Evolutionary conservation across 2,113 vertebrate species (phyloP).

Genomic region (Ceyx margarethae): DNA sequence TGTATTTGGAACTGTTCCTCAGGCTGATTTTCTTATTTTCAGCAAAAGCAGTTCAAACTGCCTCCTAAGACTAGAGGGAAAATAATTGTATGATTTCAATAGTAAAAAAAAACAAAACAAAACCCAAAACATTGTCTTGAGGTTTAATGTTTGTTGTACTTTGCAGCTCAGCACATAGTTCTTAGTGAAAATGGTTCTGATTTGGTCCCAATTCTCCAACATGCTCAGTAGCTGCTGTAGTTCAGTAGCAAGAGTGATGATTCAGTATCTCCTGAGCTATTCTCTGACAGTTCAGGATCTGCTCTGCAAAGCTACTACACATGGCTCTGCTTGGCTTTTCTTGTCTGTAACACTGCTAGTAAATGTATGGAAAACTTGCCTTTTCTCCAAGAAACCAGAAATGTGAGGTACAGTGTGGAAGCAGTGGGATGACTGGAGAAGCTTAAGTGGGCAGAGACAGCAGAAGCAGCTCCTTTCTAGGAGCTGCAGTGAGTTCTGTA

Average conservation of each 20-base stretch:
- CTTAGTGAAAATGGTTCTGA: not conserved
- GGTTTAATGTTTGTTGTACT: not conserved
- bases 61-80: not conserved
- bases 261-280: not conserved
- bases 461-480: not conserved
- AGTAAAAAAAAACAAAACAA: not conserved
- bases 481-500: not conserved
- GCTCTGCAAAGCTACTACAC: not conserved
- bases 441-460: not conserved
- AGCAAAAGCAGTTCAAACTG: not conserved
- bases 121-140: not conserved
- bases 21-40: conserved; percentile 28
- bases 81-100: not conserved
- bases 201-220: not conserved
- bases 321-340: not conserved
- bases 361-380: not conserved
- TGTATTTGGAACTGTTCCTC: conserved; percentile 27
- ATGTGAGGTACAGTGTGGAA: not conserved
- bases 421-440: not conserved
- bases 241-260: not conserved
- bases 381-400: not conserved
- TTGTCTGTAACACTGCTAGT: not conserved
- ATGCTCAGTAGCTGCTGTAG: not conserved
- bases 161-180: not conserved
- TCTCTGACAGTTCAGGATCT: not conserved